phyloP scores from a whole-genome alignment of 2,888 invertebrate species.

The Atherix ibis region DNA sequence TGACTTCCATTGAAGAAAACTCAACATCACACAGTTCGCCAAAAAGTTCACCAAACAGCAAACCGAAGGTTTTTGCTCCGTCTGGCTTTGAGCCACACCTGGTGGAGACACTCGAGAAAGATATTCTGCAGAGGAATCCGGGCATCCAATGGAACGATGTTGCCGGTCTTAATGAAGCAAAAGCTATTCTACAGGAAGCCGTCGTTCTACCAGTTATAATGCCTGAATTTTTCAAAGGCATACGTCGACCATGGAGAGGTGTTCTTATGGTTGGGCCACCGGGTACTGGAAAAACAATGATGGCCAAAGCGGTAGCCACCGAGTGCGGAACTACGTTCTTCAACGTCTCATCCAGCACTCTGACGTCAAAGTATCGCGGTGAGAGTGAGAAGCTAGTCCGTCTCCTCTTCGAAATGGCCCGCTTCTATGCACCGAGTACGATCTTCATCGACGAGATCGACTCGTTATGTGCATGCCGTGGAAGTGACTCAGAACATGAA shows the following conservation, averaged over 20 bases:
- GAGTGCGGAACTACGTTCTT: slow-evolving; percentile 81
- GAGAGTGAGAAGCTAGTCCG: slow-evolving; percentile 81
- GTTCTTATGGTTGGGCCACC: slow-evolving; percentile 37
- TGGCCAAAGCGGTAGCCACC: slow-evolving; percentile 77
- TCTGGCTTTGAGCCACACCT: slow-evolving; percentile 59
- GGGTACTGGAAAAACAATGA: slow-evolving; percentile 65
- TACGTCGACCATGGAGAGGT: slow-evolving; percentile 58
- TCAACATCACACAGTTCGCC: slow-evolving; percentile 27
- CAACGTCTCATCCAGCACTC: slow-evolving; percentile 71
- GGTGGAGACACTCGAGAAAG: slow-evolving; percentile 69
- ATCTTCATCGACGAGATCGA: slow-evolving; percentile 88
- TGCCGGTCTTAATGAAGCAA: slow-evolving; percentile 57
- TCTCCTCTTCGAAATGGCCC: slow-evolving; percentile 75
- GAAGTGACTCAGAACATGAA: slow-evolving; percentile 76
- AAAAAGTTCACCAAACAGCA: slow-evolving; percentile 26
- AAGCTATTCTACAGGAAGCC: slow-evolving; percentile 66
- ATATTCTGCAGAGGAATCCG: slow-evolving; percentile 68
- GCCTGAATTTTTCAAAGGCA: slow-evolving; percentile 80
- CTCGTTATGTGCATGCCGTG: slow-evolving; percentile 65
- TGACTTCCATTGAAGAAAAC: slow-evolving; percentile 31
- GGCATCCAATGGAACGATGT: slow-evolving; percentile 69
- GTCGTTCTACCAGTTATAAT: slow-evolving; percentile 74
- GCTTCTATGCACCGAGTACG: slow-evolving; percentile 77
- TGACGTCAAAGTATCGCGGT: slow-evolving; percentile 80
- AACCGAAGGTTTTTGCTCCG: slow-evolving; percentile 40